These are phyloP conservation scores for Corydoras sp. DNA, from an alignment of 2,113 vertebrate genomes.

Conservation along the genomic window DNA sequence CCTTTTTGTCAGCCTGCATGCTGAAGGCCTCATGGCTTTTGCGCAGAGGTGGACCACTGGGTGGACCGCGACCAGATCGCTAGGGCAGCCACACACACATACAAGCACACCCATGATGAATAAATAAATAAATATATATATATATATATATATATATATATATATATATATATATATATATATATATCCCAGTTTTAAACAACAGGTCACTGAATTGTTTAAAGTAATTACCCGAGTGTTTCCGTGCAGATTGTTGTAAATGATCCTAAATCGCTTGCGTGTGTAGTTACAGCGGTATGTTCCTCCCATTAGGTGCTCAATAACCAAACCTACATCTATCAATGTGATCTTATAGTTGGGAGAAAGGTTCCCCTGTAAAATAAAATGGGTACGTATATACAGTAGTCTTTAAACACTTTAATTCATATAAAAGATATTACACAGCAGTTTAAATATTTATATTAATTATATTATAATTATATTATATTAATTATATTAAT, in stretches of 20 bases:
- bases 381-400: neutral
- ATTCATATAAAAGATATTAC: no score
- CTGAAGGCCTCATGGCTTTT: conserved; percentile 89
- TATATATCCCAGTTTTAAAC: no score
- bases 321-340: conserved; percentile 93
- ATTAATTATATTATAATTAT: neutral
- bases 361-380: conserved; percentile 86
- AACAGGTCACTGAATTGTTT: no score
- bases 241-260: conserved; percentile 95
- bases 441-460: neutral
- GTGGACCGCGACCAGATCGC: conserved; percentile 81
- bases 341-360: conserved; percentile 96
- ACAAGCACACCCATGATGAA: neutral
- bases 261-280: conserved; percentile 88
- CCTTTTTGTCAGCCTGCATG: conserved; percentile 93
- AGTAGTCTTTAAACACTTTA: no score
- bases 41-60: conserved; percentile 78
- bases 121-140: no score
- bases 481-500: neutral
- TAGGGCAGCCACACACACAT: conserved; percentile 49
- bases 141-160: no score
- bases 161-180: no score
- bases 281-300: conserved; percentile 97
- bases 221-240: conserved; percentile 75
- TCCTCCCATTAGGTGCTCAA: conserved; percentile 96